Conservation (phyloP, 2,888 invertebrate species). For the Lissocephala sabroskyi region DNA sequence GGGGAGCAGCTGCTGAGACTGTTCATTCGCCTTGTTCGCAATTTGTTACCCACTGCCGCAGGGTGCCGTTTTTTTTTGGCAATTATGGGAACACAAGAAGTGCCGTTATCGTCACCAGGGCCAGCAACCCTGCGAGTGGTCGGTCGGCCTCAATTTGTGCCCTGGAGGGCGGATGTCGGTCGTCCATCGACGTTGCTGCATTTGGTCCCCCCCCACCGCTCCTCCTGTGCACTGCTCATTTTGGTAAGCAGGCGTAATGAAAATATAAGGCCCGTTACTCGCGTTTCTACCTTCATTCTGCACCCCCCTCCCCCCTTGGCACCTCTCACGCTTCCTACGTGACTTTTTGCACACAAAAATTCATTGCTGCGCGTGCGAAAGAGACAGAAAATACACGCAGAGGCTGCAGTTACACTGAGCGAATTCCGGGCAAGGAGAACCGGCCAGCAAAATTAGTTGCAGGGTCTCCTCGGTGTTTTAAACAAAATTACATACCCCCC, state of each 20-base stretch:
- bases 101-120: no score
- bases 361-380: conserved; percentile 6
- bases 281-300: neutral
- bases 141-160: conserved; percentile 43
- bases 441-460: no score
- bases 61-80: conserved; percentile 42
- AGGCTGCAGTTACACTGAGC: conserved; percentile 4
- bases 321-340: conserved; percentile 27
- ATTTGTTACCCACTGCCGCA: no score
- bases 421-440: neutral
- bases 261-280: conserved; percentile 28
- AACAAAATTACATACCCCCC: conserved; percentile 32
- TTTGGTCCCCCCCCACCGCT: neutral
- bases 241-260: conserved; percentile 39
- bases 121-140: no score
- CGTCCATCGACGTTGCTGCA: neutral
- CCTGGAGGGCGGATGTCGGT: conserved; percentile 1
- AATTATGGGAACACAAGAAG: conserved; percentile 37
- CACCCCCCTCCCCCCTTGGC: no score
- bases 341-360: conserved; percentile 43
- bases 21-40: no score
- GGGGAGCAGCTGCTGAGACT: no score
- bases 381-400: neutral
- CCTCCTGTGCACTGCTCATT: conserved; percentile 18
- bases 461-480: conserved; percentile 1